Evolutionary conservation across 2,113 vertebrate species (phyloP).

Genomic region (Pogonocichla stellata): DNA sequence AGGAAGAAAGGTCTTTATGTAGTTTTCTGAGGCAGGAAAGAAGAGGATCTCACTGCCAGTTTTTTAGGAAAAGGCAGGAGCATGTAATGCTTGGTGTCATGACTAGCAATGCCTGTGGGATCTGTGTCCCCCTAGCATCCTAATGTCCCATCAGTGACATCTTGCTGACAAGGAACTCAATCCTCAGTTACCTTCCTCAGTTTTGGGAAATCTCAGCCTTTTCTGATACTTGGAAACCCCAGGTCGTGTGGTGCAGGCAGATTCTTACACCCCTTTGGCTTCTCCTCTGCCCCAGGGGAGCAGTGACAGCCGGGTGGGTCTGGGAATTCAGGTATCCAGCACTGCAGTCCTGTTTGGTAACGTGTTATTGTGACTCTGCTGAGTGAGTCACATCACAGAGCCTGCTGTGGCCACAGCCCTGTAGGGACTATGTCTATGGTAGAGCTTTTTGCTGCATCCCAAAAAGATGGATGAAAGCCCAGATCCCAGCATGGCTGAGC

Average conservation of each 20-base stretch:
- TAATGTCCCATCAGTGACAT: neutral
- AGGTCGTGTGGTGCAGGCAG: neutral
- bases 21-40: neutral
- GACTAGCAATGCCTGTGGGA: neutral
- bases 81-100: neutral
- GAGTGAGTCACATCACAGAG: neutral
- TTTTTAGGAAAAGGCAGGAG: neutral
- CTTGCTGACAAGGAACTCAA: rapidly evolving
- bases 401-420: neutral
- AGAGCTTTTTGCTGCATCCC: neutral
- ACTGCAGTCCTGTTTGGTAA: neutral
- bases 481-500: neutral
- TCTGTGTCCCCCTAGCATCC: neutral
- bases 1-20: neutral
- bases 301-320: neutral
- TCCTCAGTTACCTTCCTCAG: neutral
- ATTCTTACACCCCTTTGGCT: neutral
- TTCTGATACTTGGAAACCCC: neutral
- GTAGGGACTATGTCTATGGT: rapidly evolving
- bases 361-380: neutral
- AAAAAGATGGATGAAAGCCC: neutral
- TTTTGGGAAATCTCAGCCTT: neutral
- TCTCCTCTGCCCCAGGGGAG: neutral
- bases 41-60: neutral
- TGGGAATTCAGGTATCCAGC: neutral